Evolutionary conservation across 2,888 invertebrate genomes (phyloP), one percentile per base, ranked within the genome.

Genomic region (Lycocerus yunnanus): DNA sequence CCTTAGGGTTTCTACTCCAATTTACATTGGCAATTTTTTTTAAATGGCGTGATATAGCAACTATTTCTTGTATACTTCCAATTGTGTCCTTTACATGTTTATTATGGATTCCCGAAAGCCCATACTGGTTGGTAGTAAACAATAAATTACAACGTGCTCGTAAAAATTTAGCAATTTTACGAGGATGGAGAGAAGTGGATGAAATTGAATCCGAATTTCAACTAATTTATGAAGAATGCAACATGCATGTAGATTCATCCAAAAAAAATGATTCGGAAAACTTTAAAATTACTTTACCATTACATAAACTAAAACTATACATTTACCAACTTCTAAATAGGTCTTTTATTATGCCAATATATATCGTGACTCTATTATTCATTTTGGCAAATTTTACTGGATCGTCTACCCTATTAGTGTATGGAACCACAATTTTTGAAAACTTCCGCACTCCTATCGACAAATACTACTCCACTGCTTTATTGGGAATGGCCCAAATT

Each of bases 41-140:
- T 75, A 88, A 89, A 75, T 95, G 95, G 95, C 88, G 94, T 67
- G 91, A 90, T 0, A 91, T 94, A 4, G 93, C 93, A 0, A 86
- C 94, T 0, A 87, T 93, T 78, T 93, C 92, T 82, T 89, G 92
- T n/a, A 83, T 86, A 0, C 90, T 93, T 79, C 93, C 94, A 60
- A 87, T 91, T 73, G 78, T 91, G 3, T 91, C 94, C 13, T 90
- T 93, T 65, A 79, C 90, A 0, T 89, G 91, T 0, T 87, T 95
- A 11, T 92, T 89, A 80, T 90, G 94, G 83, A 91, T 95, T 4
- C 95, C 95, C 0, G 95, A 95, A 85, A 94, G 94, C 79, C 95
- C 95, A 0, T 91, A 93, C 79, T 95, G 95, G 95, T 87, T 95
- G 66, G 90, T 94, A 68, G 89, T 92, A 0, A 92, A 91, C 82